Percentiles rank a stretch among this genome's conserved stretches.
phyloP scores from a whole-genome alignment of 1,140 invertebrate species.

The Hylaeus anthracinus region DNA sequence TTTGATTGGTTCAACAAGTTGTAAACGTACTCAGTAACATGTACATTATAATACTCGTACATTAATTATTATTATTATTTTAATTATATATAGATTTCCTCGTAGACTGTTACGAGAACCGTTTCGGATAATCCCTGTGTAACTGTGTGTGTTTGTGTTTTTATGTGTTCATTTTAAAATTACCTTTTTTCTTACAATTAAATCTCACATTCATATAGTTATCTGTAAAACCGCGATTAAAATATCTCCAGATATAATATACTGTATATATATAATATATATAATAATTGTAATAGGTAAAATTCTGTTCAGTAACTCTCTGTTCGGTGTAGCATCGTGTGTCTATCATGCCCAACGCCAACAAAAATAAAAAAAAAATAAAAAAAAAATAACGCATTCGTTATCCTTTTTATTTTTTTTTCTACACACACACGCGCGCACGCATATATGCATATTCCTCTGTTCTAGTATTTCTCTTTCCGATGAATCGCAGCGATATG shows the following conservation, averaged over 20 bases:
- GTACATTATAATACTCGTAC: conserved; percentile 61
- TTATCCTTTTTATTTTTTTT: conserved; percentile 11
- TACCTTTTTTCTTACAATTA: conserved; percentile 69
- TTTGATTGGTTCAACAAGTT: conserved; percentile 7
- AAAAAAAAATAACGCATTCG: conserved; percentile 8
- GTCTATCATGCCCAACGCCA: conserved; percentile 14
- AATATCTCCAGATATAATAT: conserved; percentile 74
- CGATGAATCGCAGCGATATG: neutral
- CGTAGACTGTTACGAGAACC: conserved; percentile 5
- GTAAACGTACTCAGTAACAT: conserved; percentile 78
- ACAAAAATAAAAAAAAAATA: conserved; percentile 1
- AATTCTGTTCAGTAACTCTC: conserved; percentile 69
- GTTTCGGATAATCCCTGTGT: conserved; percentile 30
- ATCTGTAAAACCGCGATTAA: conserved; percentile 77
- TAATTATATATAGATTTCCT: conserved; percentile 49
- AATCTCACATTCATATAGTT: conserved; percentile 76
- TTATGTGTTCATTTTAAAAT: conserved; percentile 54
- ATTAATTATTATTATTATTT: conserved; percentile 37
- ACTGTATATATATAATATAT: conserved; percentile 61
- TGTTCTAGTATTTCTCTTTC: neutral
- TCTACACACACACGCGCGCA: neutral
- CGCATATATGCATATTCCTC: conserved; percentile 1
- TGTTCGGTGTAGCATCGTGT: conserved; percentile 45
- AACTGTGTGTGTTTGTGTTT: conserved; percentile 5
- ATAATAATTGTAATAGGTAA: conserved; percentile 69